Conservation (phyloP, 1,140 invertebrate genomes). For the Drosophila lini region DNA sequence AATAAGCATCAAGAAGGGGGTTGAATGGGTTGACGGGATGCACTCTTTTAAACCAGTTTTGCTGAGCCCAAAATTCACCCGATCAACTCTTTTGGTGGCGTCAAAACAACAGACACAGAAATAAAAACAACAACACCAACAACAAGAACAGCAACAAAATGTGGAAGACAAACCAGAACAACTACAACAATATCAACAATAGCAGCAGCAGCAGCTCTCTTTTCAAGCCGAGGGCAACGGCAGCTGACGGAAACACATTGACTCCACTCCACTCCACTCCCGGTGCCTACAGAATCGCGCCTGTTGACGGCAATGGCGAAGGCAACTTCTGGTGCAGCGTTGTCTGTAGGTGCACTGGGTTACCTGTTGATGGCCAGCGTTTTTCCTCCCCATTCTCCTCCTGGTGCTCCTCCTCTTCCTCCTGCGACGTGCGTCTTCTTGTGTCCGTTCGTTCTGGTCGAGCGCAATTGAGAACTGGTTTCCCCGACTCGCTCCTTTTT, state of each 20-base stretch:
- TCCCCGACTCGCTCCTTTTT: constrained; percentile 31
- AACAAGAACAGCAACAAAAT: constrained; percentile 16
- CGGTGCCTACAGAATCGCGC: constrained; percentile 1
- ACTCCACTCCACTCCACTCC: constrained; percentile 19
- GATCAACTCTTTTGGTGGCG: constrained; percentile 28
- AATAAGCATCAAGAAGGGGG: background rate
- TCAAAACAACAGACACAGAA: constrained; percentile 33
- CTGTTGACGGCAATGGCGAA: constrained; percentile 33
- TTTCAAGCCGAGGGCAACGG: constrained; percentile 36
- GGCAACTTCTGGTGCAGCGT: constrained; percentile 63
- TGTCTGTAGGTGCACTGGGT: constrained; percentile 74
- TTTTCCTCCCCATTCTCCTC: constrained; percentile 18
- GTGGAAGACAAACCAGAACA: constrained; percentile 12
- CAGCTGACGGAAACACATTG: constrained; percentile 79
- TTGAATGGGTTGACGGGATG: constrained; percentile 9
- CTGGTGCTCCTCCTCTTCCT: constrained; percentile 8
- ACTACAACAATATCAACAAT: constrained; percentile 25
- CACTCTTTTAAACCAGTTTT: constrained; percentile 37
- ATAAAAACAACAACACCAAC: constrained; percentile 10
- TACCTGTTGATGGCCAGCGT: constrained; percentile 70
- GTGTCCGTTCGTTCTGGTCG: constrained; percentile 43
- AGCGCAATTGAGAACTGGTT: constrained; percentile 70
- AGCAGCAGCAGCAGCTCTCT: constrained; percentile 4
- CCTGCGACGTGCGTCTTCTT: background rate
- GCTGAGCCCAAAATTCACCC: constrained; percentile 34